Base-by-base conservation (phyloP, 2,797 vertebrate genomes). In the Gallirallus australis region DNA sequence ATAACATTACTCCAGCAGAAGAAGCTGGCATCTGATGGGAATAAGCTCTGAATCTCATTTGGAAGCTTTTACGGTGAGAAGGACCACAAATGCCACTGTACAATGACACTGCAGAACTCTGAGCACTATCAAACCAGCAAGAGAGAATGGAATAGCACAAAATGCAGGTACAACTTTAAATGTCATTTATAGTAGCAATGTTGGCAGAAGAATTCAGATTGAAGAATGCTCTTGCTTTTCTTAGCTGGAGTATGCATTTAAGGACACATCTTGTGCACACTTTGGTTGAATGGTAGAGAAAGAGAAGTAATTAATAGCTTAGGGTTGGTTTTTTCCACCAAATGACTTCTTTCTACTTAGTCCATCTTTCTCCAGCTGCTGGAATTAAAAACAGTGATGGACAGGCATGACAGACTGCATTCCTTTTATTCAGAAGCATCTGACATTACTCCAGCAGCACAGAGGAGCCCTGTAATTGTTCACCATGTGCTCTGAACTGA, bases 401-500 rank as follows among this genome's bases (percentile, higher is more conserved):
- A 64, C 2, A 39, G 20, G 12, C 57, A 50, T 12, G 40, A 52
- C 31, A 40, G 15, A 35, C 30, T 56, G 0, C 0, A 64, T 12
- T 25, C 40, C 68, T 83, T 87, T 83, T 47, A 61, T 35, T 72
- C 45, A 59, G 40, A 83, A 73, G 18, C 12, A 50, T 31, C 68
- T 68, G 8, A 1, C 60, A 5, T 25, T 30, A 21, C 23, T 82
- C 31, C 31, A 70, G 82, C 30, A 82, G 78, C 45, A 45, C 1
- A n/a, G 30, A 50, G 54, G 7, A 81, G 48, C 48, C 61, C 28
- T 66, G 8, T 21, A 47, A 57, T 21, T 4, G 18, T 21, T 54
- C 52, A n/a, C 75, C 70, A 73, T 2, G 19, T 3, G 70, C 45
- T 78, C 37, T 54, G 77, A 59, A 56, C 54, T 37, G 40, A 50